phyloP scores from a whole-genome alignment of 2,113 vertebrate genomes.

The Mobula birostris region DNA sequence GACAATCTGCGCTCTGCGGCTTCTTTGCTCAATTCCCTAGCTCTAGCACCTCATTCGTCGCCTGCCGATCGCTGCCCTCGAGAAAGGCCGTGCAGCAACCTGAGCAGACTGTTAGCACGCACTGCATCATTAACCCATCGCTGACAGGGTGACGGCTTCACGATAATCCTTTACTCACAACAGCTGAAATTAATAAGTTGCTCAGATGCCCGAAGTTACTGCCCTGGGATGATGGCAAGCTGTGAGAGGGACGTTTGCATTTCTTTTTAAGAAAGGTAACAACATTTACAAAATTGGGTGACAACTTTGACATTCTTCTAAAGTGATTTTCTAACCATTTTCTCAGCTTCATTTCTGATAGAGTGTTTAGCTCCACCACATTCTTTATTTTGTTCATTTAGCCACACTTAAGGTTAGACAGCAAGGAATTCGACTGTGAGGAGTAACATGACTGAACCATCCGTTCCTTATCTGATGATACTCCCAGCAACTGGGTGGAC shows the following conservation, averaged over 20 bases:
- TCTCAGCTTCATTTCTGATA: background rate
- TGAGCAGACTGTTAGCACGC: background rate
- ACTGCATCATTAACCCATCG: background rate
- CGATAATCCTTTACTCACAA: background rate
- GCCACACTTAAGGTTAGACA: background rate
- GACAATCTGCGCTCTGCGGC: background rate
- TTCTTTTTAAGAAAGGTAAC: background rate
- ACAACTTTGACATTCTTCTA: background rate
- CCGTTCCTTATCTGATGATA: background rate
- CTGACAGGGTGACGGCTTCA: background rate
- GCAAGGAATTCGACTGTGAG: background rate
- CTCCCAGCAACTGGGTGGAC: background rate
- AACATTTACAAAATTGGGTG: background rate
- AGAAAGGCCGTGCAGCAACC: background rate
- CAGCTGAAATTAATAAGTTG: background rate
- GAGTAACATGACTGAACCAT: background rate
- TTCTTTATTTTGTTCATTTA: background rate
- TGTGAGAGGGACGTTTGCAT: background rate
- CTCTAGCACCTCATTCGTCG: too few species aligned
- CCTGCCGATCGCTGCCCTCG: background rate
- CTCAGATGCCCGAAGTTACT: background rate
- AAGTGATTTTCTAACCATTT: background rate
- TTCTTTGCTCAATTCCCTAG: background rate
- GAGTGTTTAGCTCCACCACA: background rate
- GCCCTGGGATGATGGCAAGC: background rate